These are phyloP conservation scores for Ciona savignyi DNA, from an alignment of 23 tunicate species.

Conservation along the genomic window DNA sequence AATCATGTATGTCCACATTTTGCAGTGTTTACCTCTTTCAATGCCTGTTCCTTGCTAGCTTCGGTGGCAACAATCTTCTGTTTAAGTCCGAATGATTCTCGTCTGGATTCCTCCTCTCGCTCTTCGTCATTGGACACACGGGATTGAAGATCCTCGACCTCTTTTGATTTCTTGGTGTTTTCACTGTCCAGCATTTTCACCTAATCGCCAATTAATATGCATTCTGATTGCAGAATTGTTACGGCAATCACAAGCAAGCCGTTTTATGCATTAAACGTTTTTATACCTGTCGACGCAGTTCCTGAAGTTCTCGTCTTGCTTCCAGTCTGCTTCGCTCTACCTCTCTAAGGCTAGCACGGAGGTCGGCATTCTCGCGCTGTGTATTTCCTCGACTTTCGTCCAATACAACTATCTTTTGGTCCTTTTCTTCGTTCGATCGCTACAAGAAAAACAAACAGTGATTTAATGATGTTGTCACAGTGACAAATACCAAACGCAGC, in stretches of 20 bases:
- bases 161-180: slow-evolving; percentile 86
- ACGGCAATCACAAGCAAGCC: background rate
- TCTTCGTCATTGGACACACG: slow-evolving; percentile 90
- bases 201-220: slow-evolving; percentile 10
- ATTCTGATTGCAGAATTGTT: background rate
- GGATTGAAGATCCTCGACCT: slow-evolving; percentile 90
- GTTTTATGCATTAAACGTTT: background rate
- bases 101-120: slow-evolving; percentile 88
- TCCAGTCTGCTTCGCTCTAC: slow-evolving; percentile 94
- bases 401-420: slow-evolving; percentile 86
- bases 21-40: slow-evolving; percentile 62
- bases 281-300: slow-evolving; percentile 85
- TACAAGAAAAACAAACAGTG: slow-evolving; percentile 2
- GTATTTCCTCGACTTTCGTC: slow-evolving; percentile 78
- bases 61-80: slow-evolving; percentile 98
- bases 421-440: slow-evolving; percentile 97
- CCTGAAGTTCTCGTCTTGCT: slow-evolving; percentile 95
- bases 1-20: background rate
- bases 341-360: slow-evolving; percentile 93
- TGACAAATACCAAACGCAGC: background rate
- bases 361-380: slow-evolving; percentile 92
- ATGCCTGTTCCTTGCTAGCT: slow-evolving; percentile 93
- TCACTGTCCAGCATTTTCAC: slow-evolving; percentile 97
- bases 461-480: background rate
- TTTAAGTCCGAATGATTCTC: slow-evolving; percentile 92